Evolutionary conservation across 1,140 invertebrate species (phyloP).

Genomic region (Episyrphus balteatus): DNA sequence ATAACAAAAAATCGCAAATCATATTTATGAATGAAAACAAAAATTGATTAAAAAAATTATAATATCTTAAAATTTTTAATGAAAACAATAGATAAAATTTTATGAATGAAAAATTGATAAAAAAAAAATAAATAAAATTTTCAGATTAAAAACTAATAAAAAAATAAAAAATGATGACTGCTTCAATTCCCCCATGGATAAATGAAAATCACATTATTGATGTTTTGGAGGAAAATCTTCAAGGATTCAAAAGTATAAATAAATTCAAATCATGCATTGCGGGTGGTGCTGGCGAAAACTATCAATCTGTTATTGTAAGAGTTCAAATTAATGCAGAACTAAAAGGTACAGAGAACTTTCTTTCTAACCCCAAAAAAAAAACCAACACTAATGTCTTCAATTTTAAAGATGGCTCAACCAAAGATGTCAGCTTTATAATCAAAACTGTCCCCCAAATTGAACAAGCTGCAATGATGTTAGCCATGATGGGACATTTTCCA

Average conservation of each 20-base stretch:
- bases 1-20: too few relatives aligned
- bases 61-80: too few relatives aligned
- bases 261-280: slow-evolving; percentile 15
- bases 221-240: slow-evolving; percentile 26
- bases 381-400: too few relatives aligned
- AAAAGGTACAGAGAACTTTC: slow-evolving; percentile 13
- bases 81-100: too few relatives aligned
- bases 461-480: slow-evolving; percentile 7
- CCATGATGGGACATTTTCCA: slow-evolving; percentile 15
- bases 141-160: neutral
- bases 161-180: neutral
- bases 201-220: slow-evolving; percentile 34
- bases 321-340: slow-evolving; percentile 16
- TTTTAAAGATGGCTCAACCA: slow-evolving; percentile 16
- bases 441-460: slow-evolving; percentile 15
- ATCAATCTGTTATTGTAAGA: slow-evolving; percentile 22
- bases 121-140: neutral
- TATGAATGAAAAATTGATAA: too few relatives aligned
- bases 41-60: too few relatives aligned
- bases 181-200: slow-evolving; percentile 32
- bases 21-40: too few relatives aligned
- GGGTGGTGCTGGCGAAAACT: slow-evolving; percentile 22
- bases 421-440: slow-evolving; percentile 16
- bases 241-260: slow-evolving; percentile 21
- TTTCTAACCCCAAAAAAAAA: too few relatives aligned